Evolutionary conservation across 2,797 vertebrate genomes (phyloP), one percentile per base, ranked within the genome.

Genomic region (Petrocephalus schoutedeni): DNA sequence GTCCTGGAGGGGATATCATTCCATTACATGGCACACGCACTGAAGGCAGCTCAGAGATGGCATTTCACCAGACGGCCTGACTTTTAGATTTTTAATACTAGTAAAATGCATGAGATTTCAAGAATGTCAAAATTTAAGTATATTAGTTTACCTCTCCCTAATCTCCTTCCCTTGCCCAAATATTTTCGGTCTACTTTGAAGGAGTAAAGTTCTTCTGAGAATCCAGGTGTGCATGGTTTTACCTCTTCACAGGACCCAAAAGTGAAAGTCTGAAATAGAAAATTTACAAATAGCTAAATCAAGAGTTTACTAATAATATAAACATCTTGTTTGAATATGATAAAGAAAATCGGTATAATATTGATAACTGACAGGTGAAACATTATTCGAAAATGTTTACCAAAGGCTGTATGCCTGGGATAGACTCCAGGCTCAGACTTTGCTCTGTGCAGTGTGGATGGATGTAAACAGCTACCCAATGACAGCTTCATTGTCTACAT

Each of bases 111-210:
- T 16, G 28, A 45, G 36, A 41, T 12, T 32, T 14, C 28, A 10
- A 45, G 0, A n/a, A 36, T 32, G 71, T 41, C 74, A 19, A 4
- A 80, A 19, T 41, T 28, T 28, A 28, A 28, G 28, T 28, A 61
- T n/a, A 49, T 88, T 87, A 64, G 2, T 28, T 64, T 92, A 96
- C 95, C 95, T 94, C 61, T 94, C 36, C 95, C 95, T 36, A 96
- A 88, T 36, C 64, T 88, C 0, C 14, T 88, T 8, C 90, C 89
- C 0, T 0, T 57, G 0, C 5, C 59, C 82, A 96, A 92, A 0
- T 88, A 89, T 36, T 36, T 88, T 51, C 83, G 91, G 89, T n/a
- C 28, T 64, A 95, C 93, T 89, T 51, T 92, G 90, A 95, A 92
- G 67, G 91, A 51, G 8, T 94, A 87, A 16, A 87, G 0, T 1